Conservation (phyloP, 1,140 invertebrate species). For the Temnothorax curvispinosus region DNA sequence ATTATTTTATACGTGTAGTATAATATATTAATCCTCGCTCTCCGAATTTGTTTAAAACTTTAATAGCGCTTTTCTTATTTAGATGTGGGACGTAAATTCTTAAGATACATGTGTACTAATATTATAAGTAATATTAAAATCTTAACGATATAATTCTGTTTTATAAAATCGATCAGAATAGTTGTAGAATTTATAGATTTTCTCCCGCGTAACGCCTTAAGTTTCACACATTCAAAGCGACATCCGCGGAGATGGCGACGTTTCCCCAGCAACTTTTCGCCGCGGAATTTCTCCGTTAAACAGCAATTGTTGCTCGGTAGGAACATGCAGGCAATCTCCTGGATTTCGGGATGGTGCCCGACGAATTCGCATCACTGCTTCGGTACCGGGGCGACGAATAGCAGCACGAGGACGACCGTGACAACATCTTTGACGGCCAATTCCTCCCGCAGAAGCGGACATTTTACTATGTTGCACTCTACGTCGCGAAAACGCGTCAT, state of each 20-base stretch:
- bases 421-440: constrained; percentile 83
- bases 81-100: neutral
- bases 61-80: neutral
- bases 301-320: constrained; percentile 70
- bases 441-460: constrained; percentile 81
- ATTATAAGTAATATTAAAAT: neutral
- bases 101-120: neutral
- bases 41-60: neutral
- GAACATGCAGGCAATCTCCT: constrained; percentile 82
- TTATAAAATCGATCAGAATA: neutral
- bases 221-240: neutral
- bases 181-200: neutral
- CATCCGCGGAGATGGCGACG: neutral
- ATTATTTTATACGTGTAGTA: neutral
- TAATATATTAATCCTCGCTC: neutral
- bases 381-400: constrained; percentile 73
- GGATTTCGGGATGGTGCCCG: constrained; percentile 82
- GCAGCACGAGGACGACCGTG: constrained; percentile 81
- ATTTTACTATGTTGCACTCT: constrained; percentile 78
- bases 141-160: neutral
- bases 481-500: constrained; percentile 82
- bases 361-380: constrained; percentile 82
- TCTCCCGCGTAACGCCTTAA: neutral
- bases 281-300: constrained; percentile 28
- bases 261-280: neutral